Conservation (phyloP, 2,888 invertebrate genomes). For the Lutraria lutraria region DNA sequence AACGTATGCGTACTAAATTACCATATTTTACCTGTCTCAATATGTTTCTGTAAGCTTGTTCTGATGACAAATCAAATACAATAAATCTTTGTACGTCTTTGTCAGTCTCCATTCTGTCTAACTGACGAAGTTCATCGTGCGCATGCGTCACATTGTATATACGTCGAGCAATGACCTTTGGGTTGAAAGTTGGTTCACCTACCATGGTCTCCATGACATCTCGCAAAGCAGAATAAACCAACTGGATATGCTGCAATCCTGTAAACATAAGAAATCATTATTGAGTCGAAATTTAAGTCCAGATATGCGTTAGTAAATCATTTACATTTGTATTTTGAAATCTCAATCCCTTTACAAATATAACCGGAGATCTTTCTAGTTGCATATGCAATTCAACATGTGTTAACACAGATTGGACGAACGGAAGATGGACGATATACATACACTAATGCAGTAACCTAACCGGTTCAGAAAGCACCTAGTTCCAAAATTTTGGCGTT, state of each 20-base stretch:
- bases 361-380: no score
- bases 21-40: constrained; percentile 77
- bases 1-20: neutral
- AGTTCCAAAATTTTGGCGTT: no score
- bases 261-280: neutral
- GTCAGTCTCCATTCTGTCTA: constrained; percentile 75
- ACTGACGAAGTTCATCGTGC: constrained; percentile 79
- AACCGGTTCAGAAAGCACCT: no score
- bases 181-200: constrained; percentile 39
- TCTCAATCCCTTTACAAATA: no score
- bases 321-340: no score
- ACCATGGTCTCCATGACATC: constrained; percentile 4
- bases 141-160: constrained; percentile 75
- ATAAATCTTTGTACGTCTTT: constrained; percentile 71
- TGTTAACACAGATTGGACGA: no score
- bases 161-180: constrained; percentile 67
- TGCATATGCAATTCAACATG: no score
- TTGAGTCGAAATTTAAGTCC: no score
- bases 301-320: no score
- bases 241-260: constrained; percentile 74
- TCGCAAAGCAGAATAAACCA: constrained; percentile 45
- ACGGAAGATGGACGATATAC: no score
- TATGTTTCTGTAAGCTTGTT: constrained; percentile 76
- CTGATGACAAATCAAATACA: constrained; percentile 81
- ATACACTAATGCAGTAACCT: no score